Evolutionary conservation across 2,888 invertebrate species (phyloP).

Genomic region (Lumbricus terrestris): DNA sequence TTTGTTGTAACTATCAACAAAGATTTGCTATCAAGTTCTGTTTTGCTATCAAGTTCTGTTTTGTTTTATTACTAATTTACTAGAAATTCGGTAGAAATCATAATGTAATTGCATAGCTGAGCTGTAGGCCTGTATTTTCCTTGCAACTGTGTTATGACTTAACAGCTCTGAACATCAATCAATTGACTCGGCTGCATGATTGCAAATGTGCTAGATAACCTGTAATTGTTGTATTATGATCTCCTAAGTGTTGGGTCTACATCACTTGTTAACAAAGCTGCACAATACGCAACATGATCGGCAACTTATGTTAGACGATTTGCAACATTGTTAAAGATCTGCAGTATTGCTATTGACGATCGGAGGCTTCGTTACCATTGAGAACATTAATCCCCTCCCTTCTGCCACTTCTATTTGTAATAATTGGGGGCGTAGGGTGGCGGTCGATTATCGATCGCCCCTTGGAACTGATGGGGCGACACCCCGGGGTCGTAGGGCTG

Average conservation of each 20-base stretch:
- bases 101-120: no score
- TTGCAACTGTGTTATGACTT: background rate
- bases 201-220: background rate
- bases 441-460: background rate
- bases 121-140: no score
- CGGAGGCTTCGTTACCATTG: background rate
- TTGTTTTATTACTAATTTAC: no score
- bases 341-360: background rate
- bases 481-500: background rate
- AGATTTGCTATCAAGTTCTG: no score
- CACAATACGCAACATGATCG: background rate
- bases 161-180: background rate
- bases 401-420: background rate
- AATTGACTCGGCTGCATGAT: no score
- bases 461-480: background rate
- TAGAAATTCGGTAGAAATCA: background rate
- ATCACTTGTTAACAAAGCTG: background rate
- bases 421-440: constrained; percentile 7
- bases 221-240: background rate
- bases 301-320: background rate
- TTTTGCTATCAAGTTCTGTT: background rate
- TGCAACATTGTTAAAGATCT: background rate
- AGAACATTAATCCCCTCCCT: background rate
- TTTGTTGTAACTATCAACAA: no score
- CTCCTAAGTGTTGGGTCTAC: background rate